Evolutionary conservation across 2,888 invertebrate genomes (phyloP).

Genomic region (Calephelis perditalis): DNA sequence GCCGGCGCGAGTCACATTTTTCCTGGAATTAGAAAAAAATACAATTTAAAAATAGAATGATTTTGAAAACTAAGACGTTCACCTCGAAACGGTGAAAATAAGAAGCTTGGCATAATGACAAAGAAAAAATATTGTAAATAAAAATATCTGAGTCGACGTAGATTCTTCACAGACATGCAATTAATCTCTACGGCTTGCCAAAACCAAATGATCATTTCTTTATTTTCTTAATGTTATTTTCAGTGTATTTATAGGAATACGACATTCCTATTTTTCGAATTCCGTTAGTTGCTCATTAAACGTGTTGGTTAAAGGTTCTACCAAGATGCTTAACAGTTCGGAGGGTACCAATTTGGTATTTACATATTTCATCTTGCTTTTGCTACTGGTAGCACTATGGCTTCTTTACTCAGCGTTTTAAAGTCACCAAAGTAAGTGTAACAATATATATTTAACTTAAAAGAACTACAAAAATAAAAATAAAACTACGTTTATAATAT

Average conservation of each 20-base stretch:
- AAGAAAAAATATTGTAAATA: conserved; percentile 34
- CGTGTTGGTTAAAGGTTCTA: conserved; percentile 41
- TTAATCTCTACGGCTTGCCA: conserved; percentile 53
- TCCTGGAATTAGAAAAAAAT: background rate
- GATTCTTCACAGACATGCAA: conserved; percentile 45
- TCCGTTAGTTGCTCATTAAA: conserved; percentile 21
- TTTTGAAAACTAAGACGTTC: conserved; percentile 4
- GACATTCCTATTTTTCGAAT: conserved; percentile 33
- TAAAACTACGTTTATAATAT: too few relatives aligned
- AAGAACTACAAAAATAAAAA: too few relatives aligned
- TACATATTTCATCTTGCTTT: conserved; percentile 82
- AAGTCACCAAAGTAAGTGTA: conserved; percentile 40
- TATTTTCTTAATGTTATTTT: conserved; percentile 34
- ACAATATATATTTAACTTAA: background rate
- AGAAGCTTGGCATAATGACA: conserved; percentile 23
- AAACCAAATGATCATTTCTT: conserved; percentile 51
- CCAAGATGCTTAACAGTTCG: conserved; percentile 49
- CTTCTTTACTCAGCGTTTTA: conserved; percentile 81
- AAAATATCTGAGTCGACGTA: conserved; percentile 30
- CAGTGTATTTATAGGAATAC: conserved; percentile 33
- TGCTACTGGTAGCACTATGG: conserved; percentile 81
- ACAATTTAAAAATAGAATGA: background rate
- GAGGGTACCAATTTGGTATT: conserved; percentile 82
- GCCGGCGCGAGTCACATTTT: background rate
- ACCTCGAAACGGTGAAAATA: conserved; percentile 5